Evolutionary conservation across 2,888 invertebrate species (phyloP).

Genomic region (Phaedon cochleariae): DNA sequence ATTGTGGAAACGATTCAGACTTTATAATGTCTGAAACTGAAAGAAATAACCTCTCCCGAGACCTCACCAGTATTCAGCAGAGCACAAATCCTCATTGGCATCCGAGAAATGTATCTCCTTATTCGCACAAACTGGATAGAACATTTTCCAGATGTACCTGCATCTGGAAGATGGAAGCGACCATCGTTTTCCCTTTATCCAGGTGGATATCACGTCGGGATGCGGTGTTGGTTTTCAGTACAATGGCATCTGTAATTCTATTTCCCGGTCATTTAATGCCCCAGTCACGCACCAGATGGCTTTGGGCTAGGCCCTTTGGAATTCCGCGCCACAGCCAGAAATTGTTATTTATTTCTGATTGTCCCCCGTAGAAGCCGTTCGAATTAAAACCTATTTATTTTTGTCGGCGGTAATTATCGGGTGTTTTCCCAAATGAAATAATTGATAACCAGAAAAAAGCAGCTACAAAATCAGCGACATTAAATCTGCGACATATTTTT

Average conservation of each 20-base stretch:
- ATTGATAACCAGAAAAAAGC: neutral
- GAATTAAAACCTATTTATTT: conserved; percentile 36
- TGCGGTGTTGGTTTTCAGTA: conserved; percentile 29
- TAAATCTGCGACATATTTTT: too few relatives aligned
- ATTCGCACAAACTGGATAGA: neutral
- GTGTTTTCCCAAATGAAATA: conserved; percentile 1
- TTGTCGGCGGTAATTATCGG: neutral
- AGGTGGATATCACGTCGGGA: conserved; percentile 9
- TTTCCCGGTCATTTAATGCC: conserved; percentile 42
- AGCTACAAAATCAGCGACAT: neutral
- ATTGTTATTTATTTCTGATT: conserved; percentile 45
- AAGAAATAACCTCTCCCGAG: too few relatives aligned
- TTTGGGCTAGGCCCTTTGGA: conserved; percentile 40
- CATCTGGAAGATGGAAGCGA: neutral
- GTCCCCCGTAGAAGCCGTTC: conserved; percentile 30
- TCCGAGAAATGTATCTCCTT: too few relatives aligned
- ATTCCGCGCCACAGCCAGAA: conserved; percentile 38
- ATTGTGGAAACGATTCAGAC: too few relatives aligned
- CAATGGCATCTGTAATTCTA: conserved; percentile 41
- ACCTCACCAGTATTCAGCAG: too few relatives aligned
- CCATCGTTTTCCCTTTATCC: neutral
- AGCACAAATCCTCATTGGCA: too few relatives aligned
- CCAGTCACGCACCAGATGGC: conserved; percentile 45
- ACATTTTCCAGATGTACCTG: neutral
- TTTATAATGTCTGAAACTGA: too few relatives aligned